Evolutionary conservation across 2,888 invertebrate species (phyloP), one percentile per base, ranked within the genome.

Genomic region (Sylvicola fuscatus): DNA sequence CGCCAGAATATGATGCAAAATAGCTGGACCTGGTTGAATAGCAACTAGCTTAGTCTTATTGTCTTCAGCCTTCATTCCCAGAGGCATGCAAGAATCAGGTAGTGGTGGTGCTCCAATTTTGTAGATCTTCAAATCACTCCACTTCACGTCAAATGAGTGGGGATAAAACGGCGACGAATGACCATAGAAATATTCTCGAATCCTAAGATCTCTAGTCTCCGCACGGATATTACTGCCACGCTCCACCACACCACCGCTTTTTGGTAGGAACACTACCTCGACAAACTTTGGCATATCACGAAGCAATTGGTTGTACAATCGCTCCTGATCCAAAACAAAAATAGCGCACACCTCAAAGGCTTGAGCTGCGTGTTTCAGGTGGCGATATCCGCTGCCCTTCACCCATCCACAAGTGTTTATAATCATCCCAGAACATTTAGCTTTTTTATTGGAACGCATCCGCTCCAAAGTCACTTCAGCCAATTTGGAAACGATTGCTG

Each of bases 331-430:
- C 41, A 98, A 55, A 0, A 97, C 95, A 45, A 97, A 64, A 45
- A 98, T 86, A 0, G 92, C 80, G 50, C 93, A 90, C 2, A 93
- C 92, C 66, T 93, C 90, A 58, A 97, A 97, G 0, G 86, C 81
- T 47, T 86, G 80, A 0, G 92, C 90, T 0, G 87, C 78, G 47
- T 87, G 82, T 3, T 84, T 71, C 10, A 98, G 56, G 37, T 83
- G 69, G 47, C 78, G 77, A 56, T 92, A 97, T 0, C 95, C 97
- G 1, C 70, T 75, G 0, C 78, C 83, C 57, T 92, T 90, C 2
- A 95, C 78, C 93, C 93, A 98, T 0, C 97, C 97, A 46, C 93
- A 92, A 0, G 97, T 97, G 57, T 98, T 98, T 43, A 98, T 89
- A 27, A 98, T 74, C 3, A 86, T 80, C 1, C 98, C 98, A 3